Evolutionary conservation across 1,140 invertebrate species (phyloP).

Genomic region (Zaprionus kolodkinae): DNA sequence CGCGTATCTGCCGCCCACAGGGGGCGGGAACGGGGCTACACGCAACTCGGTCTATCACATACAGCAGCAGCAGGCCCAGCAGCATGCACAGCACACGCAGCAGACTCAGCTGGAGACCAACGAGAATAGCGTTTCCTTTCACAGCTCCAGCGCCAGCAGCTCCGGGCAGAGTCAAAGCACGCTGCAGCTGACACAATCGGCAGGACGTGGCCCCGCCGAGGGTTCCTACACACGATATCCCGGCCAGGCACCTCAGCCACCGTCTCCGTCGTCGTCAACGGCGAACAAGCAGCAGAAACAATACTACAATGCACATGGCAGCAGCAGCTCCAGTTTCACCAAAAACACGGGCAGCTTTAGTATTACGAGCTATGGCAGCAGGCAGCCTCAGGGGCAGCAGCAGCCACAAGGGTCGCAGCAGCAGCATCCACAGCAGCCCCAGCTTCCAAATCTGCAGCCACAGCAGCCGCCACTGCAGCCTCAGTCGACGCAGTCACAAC

Average conservation of each 20-base stretch:
- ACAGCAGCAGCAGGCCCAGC: slow-evolving; percentile 64
- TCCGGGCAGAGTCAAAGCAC: slow-evolving; percentile 55
- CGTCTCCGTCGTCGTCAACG: slow-evolving; percentile 4
- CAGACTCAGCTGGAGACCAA: slow-evolving; percentile 39
- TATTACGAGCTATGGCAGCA: slow-evolving; percentile 73
- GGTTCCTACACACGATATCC: slow-evolving; percentile 65
- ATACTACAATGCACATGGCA: slow-evolving; percentile 72
- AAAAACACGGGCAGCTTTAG: slow-evolving; percentile 77
- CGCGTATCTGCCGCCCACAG: slow-evolving; percentile 76
- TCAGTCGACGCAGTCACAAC: slow-evolving; percentile 5
- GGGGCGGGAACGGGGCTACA: slow-evolving; percentile 32
- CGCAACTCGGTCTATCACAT: slow-evolving; percentile 74
- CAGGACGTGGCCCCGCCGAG: slow-evolving; percentile 62
- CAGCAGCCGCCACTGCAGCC: slow-evolving; percentile 26
- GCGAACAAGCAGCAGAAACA: slow-evolving; percentile 58
- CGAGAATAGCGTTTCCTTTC: slow-evolving; percentile 63
- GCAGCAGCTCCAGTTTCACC: slow-evolving; percentile 63
- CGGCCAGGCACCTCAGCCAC: slow-evolving; percentile 46
- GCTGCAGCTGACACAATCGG: slow-evolving; percentile 59
- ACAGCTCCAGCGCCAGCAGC: slow-evolving; percentile 59
- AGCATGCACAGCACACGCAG: slow-evolving; percentile 53
- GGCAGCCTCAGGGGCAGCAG: slow-evolving; percentile 37
- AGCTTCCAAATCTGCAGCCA: slow-evolving; percentile 24
- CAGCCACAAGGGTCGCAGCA: slow-evolving; percentile 27
- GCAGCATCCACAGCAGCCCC: slow-evolving; percentile 32